phyloP scores from a whole-genome alignment of 2,797 vertebrate species.

The Notoglanidium macrostoma region DNA sequence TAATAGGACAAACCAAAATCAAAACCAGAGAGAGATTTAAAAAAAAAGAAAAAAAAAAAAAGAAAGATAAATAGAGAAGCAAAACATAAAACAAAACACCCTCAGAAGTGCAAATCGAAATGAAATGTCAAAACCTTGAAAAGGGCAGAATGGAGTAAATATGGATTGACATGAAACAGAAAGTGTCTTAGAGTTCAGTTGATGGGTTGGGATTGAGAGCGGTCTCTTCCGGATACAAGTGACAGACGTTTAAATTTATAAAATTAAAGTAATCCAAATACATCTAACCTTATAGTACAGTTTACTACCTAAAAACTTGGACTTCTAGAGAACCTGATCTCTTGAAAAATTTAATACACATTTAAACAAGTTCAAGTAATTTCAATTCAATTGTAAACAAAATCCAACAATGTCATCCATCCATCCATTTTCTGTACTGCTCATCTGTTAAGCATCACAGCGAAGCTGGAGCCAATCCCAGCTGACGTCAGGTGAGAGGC shows the following conservation, averaged over 20 bases:
- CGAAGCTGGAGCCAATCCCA: too few species aligned
- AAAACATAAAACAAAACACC: not conserved
- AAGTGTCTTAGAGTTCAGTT: not conserved
- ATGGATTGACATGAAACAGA: not conserved
- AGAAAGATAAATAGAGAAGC: not conserved
- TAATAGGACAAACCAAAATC: not conserved
- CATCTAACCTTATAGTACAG: not conserved
- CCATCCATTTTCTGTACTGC: too few species aligned
- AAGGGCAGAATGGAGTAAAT: not conserved
- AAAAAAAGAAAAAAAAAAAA: not conserved
- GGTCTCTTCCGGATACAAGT: not conserved
- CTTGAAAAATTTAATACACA: not conserved
- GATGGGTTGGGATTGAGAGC: not conserved
- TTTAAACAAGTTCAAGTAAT: not conserved
- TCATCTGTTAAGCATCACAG: too few species aligned
- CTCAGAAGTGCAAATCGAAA: not conserved
- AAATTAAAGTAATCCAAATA: not conserved
- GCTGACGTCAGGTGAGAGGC: too few species aligned
- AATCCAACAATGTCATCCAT: not conserved
- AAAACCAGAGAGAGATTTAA: not conserved
- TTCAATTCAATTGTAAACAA: not conserved
- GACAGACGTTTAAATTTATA: not conserved
- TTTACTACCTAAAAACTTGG: not conserved
- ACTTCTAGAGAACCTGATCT: not conserved
- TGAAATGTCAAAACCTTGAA: not conserved